phyloP scores from a whole-genome alignment of 2,113 vertebrate genomes.

The Eudorcas thomsonii region DNA sequence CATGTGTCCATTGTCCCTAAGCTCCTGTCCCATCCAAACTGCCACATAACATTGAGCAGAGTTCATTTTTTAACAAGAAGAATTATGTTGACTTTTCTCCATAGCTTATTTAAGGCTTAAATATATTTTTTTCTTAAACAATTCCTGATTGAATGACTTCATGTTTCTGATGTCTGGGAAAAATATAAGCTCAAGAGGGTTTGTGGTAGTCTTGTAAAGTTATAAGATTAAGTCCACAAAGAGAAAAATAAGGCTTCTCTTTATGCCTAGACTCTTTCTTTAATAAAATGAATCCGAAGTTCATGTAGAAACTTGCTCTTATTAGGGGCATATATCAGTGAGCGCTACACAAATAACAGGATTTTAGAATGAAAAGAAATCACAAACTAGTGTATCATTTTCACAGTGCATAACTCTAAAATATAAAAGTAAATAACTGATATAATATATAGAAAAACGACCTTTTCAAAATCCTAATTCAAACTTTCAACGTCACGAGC shows the following conservation, averaged over 20 bases:
- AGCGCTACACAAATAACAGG: background rate
- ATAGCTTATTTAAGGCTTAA: background rate
- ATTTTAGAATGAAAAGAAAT: background rate
- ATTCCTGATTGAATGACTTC: background rate
- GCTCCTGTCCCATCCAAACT: background rate
- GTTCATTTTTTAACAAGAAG: background rate
- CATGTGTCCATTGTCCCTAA: background rate
- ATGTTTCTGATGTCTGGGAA: background rate
- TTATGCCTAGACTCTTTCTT: background rate
- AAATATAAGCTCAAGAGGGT: background rate
- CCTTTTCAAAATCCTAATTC: constrained; percentile 31
- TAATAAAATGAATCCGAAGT: constrained; percentile 16
- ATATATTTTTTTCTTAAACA: background rate
- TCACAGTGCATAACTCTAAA: background rate
- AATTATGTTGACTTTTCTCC: background rate
- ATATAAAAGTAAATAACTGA: constrained; percentile 12
- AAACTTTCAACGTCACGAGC: background rate
- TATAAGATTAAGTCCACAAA: background rate
- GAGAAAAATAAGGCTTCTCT: constrained; percentile 12
- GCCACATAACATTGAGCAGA: background rate
- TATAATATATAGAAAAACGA: constrained; percentile 34
- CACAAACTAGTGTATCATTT: background rate
- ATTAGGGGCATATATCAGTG: background rate
- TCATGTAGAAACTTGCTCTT: background rate
- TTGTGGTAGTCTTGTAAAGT: constrained; percentile 31